Evolutionary conservation across 2,113 vertebrate genomes (phyloP).

Genomic region (Ciconia boyciana): DNA sequence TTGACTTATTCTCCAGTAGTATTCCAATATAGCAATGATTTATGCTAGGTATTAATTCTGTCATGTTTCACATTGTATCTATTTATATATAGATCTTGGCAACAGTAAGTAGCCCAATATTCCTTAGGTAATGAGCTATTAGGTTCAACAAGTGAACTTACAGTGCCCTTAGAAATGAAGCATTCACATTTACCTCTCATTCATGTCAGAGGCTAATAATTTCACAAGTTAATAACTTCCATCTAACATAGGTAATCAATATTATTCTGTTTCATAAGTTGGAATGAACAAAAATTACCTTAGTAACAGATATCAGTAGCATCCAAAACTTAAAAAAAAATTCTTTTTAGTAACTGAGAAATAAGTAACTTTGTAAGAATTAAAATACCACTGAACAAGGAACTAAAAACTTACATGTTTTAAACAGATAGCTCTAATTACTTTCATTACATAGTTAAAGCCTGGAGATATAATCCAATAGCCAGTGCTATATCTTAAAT

Average conservation of each 20-base stretch:
- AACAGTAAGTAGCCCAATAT: neutral
- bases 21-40: neutral
- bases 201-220: slow-evolving; percentile 10
- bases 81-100: neutral
- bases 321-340: neutral
- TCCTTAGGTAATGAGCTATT: slow-evolving; percentile 30
- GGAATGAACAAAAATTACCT: neutral
- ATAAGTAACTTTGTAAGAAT: neutral
- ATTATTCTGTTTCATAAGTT: neutral
- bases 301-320: neutral
- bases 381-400: neutral
- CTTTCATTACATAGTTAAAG: neutral
- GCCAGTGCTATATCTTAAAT: neutral
- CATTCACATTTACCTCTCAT: slow-evolving; percentile 9
- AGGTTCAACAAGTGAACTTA: slow-evolving; percentile 20
- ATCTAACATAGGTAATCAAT: neutral
- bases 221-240: neutral
- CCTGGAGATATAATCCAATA: neutral
- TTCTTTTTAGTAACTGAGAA: neutral
- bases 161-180: neutral
- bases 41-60: slow-evolving; percentile 12
- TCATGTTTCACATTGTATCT: neutral
- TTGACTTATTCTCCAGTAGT: neutral
- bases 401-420: neutral
- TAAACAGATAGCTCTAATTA: neutral